phyloP scores from a whole-genome alignment of 2,797 vertebrate species.

The Typhlichthys eigenmanni region DNA sequence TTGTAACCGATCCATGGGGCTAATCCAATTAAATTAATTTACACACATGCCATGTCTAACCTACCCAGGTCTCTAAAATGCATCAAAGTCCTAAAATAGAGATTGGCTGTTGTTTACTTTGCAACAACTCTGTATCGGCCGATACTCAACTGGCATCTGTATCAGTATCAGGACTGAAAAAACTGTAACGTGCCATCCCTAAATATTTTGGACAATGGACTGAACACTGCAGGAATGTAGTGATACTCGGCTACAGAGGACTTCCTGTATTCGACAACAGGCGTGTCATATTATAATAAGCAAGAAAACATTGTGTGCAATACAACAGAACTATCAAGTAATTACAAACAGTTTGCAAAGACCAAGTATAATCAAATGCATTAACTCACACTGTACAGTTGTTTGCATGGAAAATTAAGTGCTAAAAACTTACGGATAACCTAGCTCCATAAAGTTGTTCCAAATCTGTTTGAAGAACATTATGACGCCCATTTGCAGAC shows the following conservation, averaged over 20 bases:
- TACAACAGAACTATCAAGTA: constrained; percentile 5
- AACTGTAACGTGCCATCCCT: too few relatives aligned
- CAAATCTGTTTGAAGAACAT: constrained; percentile 99
- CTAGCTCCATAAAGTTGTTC: constrained; percentile 99
- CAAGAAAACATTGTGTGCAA: not conserved
- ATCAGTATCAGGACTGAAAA: too few relatives aligned
- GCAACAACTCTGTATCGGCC: too few relatives aligned
- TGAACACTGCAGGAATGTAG: constrained; percentile 26
- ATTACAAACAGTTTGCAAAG: constrained; percentile 22
- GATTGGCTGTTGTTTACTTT: too few relatives aligned
- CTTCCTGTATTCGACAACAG: constrained; percentile 36
- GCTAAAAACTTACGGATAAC: constrained; percentile 70
- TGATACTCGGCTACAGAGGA: constrained; percentile 24
- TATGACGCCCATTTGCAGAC: constrained; percentile 98
- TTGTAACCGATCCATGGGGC: too few relatives aligned
- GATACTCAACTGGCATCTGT: too few relatives aligned
- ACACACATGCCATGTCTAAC: too few relatives aligned
- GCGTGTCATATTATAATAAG: constrained; percentile 47
- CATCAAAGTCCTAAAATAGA: too few relatives aligned
- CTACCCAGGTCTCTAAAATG: too few relatives aligned
- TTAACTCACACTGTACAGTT: constrained; percentile 1
- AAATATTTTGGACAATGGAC: constrained; percentile 35
- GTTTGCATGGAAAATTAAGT: too few relatives aligned
- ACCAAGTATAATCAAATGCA: constrained; percentile 16
- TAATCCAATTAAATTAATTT: too few relatives aligned